These are phyloP conservation scores for Ecliptopera silaceata DNA, from an alignment of 2,888 invertebrate genomes.

Conservation along the genomic window DNA sequence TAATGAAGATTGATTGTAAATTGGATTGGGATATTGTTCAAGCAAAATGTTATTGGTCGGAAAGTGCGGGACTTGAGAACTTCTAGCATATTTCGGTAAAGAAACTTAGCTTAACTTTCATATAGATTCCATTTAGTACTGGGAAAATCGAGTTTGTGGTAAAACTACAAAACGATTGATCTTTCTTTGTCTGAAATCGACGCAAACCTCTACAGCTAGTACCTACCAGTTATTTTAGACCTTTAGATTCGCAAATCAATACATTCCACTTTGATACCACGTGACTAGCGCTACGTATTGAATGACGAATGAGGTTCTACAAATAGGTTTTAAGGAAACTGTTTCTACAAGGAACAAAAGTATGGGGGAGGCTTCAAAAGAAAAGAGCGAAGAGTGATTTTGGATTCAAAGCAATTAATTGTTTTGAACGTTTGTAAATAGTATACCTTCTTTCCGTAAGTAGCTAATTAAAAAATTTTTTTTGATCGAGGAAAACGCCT, in stretches of 20 bases:
- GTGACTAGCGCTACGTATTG: neutral
- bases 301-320: neutral
- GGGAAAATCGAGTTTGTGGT: no score
- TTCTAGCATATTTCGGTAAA: neutral
- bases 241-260: slow-evolving; percentile 1
- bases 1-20: slow-evolving; percentile 28
- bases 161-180: no score
- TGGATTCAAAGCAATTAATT: slow-evolving; percentile 1
- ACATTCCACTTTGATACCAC: slow-evolving; percentile 2
- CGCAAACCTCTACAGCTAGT: no score
- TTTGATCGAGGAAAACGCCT: no score
- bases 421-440: neutral
- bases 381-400: slow-evolving; percentile 4
- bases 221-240: no score
- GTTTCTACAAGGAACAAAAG: slow-evolving; percentile 1
- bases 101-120: neutral
- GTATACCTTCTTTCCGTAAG: no score
- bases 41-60: slow-evolving; percentile 20
- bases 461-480: no score
- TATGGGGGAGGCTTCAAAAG: slow-evolving; percentile 13
- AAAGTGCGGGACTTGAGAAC: slow-evolving; percentile 3
- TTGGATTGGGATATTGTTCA: slow-evolving; percentile 22
- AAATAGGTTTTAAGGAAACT: slow-evolving; percentile 5
- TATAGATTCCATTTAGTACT: neutral
- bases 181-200: no score